Percentiles rank a stretch among this genome's conserved stretches.
phyloP scores from a whole-genome alignment of 2,888 invertebrate genomes.

The Tortrix viridana region DNA sequence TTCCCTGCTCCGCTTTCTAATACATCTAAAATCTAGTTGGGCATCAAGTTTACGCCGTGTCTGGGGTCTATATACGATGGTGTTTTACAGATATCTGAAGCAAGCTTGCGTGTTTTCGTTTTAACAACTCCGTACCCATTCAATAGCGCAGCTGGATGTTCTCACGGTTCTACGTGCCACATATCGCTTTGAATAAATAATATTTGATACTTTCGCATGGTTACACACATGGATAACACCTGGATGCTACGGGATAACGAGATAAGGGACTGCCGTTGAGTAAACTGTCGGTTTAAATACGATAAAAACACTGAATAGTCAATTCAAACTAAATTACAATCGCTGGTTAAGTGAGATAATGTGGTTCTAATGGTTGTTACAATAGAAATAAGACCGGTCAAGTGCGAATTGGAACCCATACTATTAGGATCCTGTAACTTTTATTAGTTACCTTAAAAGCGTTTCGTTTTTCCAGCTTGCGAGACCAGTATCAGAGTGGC shows the following conservation, averaged over 20 bases:
- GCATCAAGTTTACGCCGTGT: conserved; percentile 14
- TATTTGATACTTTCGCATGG: conserved; percentile 39
- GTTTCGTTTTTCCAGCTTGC: too few relatives aligned
- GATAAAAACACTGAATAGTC: conserved; percentile 13
- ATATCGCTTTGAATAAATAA: conserved; percentile 43
- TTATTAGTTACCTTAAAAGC: too few relatives aligned
- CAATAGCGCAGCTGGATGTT: conserved; percentile 37
- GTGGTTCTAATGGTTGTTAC: too few relatives aligned
- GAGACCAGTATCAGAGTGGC: too few relatives aligned
- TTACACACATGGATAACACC: conserved; percentile 38
- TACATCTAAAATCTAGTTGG: background rate
- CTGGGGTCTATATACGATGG: conserved; percentile 23
- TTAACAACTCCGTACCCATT: conserved; percentile 37
- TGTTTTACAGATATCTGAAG: conserved; percentile 23
- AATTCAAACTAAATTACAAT: conserved; percentile 3
- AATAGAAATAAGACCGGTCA: too few relatives aligned
- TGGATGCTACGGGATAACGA: too few relatives aligned
- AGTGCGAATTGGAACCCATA: too few relatives aligned
- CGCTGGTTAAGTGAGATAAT: background rate
- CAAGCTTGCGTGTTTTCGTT: conserved; percentile 39
- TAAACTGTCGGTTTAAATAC: conserved; percentile 27
- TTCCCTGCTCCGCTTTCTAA: background rate
- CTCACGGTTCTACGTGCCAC: conserved; percentile 38
- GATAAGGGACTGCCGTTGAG: conserved; percentile 30
- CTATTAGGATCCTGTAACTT: too few relatives aligned